Base-by-base conservation (phyloP, 2,113 vertebrate species). In the Uria aalge region DNA sequence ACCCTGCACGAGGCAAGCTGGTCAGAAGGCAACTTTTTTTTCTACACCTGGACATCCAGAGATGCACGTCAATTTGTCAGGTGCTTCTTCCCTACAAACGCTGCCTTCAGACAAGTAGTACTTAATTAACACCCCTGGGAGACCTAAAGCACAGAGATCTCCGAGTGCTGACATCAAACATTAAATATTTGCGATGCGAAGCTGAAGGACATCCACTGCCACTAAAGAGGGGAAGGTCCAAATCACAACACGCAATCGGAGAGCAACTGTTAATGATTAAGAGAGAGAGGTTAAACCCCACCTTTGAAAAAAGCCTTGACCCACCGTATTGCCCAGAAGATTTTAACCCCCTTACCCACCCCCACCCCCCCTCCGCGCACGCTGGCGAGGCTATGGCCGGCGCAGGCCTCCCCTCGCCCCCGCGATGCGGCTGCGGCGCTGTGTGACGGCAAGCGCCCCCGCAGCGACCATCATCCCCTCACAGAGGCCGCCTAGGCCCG, bases 191-290 rank as follows among this genome's bases (percentile, higher is more conserved):
- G 88, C 59, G 88, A 94, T 41, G 47, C 8, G 16, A 63, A 69
- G 74, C 63, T 68, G 79, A 88, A 94, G 86, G 97, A 23, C 93
- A 62, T 53, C 85, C 67, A 9, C 83, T 53, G 59, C 52, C 27
- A 8, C 56, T 71, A 77, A 47, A 85, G 86, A 88, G 69, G 48
- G n/a, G 73, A 93, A 93, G 67, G 29, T 83, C 91, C 92, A 38
- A 85, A 94, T 53, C 80, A 47, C 40, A 36, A 36, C 80, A 32
- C 2, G 5, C 85, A 85, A 90, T 77, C 13, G 9, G 8, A 89
- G 29, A 90, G 34, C 26, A 7, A 34, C 55, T 80, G 91, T 86
- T 98, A 97, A 98, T 91, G 56, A 97, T 97, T 97, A 93, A 79
- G 69, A 77, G 38, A 68, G 8, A 68, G 5, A 82, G 38, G 56